A percentile compares a stretch with the other conserved stretches of the same genome.
These are phyloP conservation scores for Drosophila prostipennis DNA, from an alignment of 2,888 invertebrate species.

Conservation along the genomic window DNA sequence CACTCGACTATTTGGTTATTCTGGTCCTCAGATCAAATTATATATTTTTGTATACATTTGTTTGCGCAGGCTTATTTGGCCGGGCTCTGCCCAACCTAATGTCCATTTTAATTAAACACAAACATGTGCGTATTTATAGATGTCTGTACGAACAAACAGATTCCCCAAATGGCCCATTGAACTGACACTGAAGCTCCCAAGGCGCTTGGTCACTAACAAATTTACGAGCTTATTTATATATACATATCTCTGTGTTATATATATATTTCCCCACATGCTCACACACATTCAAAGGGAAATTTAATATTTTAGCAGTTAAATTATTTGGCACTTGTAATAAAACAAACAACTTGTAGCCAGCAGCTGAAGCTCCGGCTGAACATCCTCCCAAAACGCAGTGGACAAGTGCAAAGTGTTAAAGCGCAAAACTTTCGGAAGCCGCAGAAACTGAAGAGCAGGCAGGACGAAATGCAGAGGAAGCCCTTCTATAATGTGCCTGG, in stretches of 20 bases:
- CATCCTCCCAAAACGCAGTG: slow-evolving; percentile 35
- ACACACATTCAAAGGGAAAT: slow-evolving; percentile 75
- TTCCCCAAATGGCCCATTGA: slow-evolving; percentile 76
- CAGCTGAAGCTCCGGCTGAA: slow-evolving; percentile 24
- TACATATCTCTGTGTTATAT: background rate
- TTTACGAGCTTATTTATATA: slow-evolving; percentile 53
- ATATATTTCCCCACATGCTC: slow-evolving; percentile 21
- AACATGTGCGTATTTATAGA: slow-evolving; percentile 55
- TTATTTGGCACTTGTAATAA: slow-evolving; percentile 80
- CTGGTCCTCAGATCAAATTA: slow-evolving; percentile 19
- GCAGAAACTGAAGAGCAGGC: slow-evolving; percentile 48
- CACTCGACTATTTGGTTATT: slow-evolving; percentile 27
- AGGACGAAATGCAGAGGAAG: slow-evolving; percentile 15
- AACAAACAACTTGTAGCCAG: slow-evolving; percentile 73
- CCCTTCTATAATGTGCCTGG: slow-evolving; percentile 58
- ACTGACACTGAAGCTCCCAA: slow-evolving; percentile 52
- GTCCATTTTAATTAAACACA: slow-evolving; percentile 77
- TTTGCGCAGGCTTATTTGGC: slow-evolving; percentile 16
- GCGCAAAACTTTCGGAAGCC: slow-evolving; percentile 73
- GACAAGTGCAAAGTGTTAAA: slow-evolving; percentile 74
- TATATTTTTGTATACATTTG: slow-evolving; percentile 16
- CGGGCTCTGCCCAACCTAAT: slow-evolving; percentile 55
- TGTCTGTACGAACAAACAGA: slow-evolving; percentile 57
- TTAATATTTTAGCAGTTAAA: slow-evolving; percentile 81
- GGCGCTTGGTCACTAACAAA: slow-evolving; percentile 49